Percentiles rank a stretch among this genome's conserved stretches.
Conservation (phyloP, 2,797 vertebrate species). For the Thalassophryne amazonica region DNA sequence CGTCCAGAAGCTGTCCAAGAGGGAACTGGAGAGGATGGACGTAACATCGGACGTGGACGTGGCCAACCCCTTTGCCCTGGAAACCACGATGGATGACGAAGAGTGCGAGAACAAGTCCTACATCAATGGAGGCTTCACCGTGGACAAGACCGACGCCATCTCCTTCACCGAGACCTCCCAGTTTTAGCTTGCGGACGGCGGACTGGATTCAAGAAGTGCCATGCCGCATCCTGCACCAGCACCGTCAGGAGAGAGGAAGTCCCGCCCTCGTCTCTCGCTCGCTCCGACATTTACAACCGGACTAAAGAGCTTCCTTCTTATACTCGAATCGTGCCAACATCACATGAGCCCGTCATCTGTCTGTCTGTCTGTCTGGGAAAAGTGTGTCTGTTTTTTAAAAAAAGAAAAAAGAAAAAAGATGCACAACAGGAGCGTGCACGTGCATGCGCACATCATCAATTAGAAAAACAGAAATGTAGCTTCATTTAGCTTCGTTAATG, state of each 20-base stretch:
- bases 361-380: too few species aligned
- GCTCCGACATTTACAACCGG: constrained; percentile 38
- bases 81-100: constrained; percentile 83
- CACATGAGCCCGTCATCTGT: too few species aligned
- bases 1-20: constrained; percentile 92
- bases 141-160: constrained; percentile 95
- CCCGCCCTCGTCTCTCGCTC: constrained; percentile 36
- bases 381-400: too few species aligned
- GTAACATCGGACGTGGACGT: constrained; percentile 89
- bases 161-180: constrained; percentile 98
- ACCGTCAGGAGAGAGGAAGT: constrained; percentile 45
- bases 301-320: constrained; percentile 76
- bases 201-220: constrained; percentile 42
- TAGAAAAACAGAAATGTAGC: too few species aligned
- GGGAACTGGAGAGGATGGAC: constrained; percentile 91
- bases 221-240: constrained; percentile 46
- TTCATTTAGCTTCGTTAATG: too few species aligned
- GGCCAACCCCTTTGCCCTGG: constrained; percentile 92
- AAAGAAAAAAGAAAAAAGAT: too few species aligned
- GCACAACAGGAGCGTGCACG: too few species aligned
- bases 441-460: too few species aligned
- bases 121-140: constrained; percentile 91
- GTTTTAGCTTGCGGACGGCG: constrained; percentile 79
- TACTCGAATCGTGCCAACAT: constrained; percentile 64
- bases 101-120: constrained; percentile 93